Conservation (phyloP, 2,113 vertebrate species). For the Pseudonaja textilis region DNA sequence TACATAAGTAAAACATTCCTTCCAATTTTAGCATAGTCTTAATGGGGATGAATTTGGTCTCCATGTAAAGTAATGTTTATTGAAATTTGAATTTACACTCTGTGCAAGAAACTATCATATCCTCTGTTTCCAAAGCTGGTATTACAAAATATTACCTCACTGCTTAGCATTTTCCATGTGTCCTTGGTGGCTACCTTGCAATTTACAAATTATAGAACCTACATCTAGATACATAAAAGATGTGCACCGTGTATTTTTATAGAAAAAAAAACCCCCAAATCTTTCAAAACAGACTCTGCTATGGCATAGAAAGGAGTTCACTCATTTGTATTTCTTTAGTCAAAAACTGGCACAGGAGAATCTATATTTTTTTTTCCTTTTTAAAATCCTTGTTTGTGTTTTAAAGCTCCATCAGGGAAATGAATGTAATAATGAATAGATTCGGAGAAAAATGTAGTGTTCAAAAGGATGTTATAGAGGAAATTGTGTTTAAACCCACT, state of each 20-base stretch:
- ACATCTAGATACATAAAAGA: not conserved
- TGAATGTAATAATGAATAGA: not conserved
- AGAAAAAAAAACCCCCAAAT: not conserved
- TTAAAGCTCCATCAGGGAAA: not conserved
- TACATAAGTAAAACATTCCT: not conserved
- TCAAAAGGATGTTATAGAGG: not conserved
- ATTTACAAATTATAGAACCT: not conserved
- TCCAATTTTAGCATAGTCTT: not conserved
- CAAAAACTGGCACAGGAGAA: not conserved
- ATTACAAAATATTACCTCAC: not conserved
- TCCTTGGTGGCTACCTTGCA: not conserved
- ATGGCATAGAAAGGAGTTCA: not conserved
- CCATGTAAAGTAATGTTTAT: not conserved
- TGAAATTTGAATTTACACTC: not conserved
- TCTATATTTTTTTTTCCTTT: not conserved
- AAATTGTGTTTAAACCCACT: not conserved
- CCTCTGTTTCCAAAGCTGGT: not conserved
- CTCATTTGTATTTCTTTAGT: not conserved
- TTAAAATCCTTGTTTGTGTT: too few relatives aligned
- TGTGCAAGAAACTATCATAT: not conserved
- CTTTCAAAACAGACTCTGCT: not conserved
- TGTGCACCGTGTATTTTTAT: not conserved
- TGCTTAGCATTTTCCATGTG: not conserved
- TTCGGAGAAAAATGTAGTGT: not conserved
- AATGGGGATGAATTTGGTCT: not conserved